These are phyloP conservation scores for Pseudomyrmex gracilis DNA, from an alignment of 1,140 invertebrate species.

Conservation along the genomic window DNA sequence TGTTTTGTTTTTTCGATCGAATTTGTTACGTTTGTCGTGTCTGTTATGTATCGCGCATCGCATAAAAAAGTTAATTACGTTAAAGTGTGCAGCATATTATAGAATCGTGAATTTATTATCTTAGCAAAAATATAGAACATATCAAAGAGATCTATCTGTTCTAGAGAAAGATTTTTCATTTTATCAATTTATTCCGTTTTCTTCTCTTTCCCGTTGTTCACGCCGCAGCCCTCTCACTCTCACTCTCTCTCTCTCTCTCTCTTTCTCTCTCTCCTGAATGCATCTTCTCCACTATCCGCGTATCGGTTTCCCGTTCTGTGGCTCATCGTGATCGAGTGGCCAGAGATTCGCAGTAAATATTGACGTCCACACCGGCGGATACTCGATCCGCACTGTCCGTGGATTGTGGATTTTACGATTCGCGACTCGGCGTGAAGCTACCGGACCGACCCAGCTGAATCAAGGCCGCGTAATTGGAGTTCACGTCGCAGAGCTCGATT, in stretches of 20 bases:
- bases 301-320: conserved; percentile 50
- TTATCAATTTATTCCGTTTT: not conserved
- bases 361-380: conserved; percentile 48
- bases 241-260: conserved; percentile 14
- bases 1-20: conserved; percentile 15
- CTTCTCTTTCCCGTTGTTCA: too few species aligned
- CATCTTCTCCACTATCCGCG: conserved; percentile 26
- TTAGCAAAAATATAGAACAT: too few species aligned
- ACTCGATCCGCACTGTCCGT: conserved; percentile 23
- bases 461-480: conserved; percentile 62
- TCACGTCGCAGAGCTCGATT: conserved; percentile 46
- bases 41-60: not conserved
- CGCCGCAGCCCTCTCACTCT: not conserved
- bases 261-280: not conserved
- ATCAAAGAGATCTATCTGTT: conserved; percentile 6
- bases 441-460: conserved; percentile 32
- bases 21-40: not conserved
- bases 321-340: conserved; percentile 50
- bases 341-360: conserved; percentile 60
- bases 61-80: too few species aligned
- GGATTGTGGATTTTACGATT: conserved; percentile 58
- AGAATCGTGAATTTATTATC: too few species aligned
- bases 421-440: conserved; percentile 44
- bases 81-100: too few species aligned
- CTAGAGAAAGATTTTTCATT: not conserved